Conservation (phyloP, 2,113 vertebrate genomes). For the Ctenomys sociabilis region DNA sequence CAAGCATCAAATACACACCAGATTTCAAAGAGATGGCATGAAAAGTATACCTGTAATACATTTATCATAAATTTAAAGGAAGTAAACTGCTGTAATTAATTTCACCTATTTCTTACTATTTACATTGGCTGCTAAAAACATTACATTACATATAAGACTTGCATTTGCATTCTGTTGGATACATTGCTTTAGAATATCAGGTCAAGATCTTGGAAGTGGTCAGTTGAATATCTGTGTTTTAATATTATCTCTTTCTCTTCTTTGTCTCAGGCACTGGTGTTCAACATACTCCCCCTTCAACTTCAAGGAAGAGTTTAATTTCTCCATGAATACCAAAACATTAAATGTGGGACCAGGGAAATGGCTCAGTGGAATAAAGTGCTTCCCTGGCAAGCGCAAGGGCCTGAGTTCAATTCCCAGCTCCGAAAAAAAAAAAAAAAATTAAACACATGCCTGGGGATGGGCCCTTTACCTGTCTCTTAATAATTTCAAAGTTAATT, state of each 20-base stretch:
- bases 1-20: neutral
- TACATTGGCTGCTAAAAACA: neutral
- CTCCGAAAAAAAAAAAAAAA: no score
- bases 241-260: neutral
- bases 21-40: neutral
- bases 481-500: slow-evolving; percentile 1
- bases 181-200: neutral
- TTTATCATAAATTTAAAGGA: neutral
- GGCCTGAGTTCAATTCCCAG: no score
- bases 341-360: no score
- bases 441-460: neutral
- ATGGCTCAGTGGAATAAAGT: no score
- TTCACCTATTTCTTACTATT: neutral
- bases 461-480: neutral
- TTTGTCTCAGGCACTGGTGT: neutral
- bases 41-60: neutral
- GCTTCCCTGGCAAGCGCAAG: no score
- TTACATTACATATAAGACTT: neutral
- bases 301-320: slow-evolving; percentile 3
- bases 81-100: slow-evolving; percentile 11
- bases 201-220: neutral
- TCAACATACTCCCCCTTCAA: neutral
- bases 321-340: neutral
- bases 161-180: neutral
- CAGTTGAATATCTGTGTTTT: neutral